Base-by-base conservation (phyloP, 2,113 vertebrate species). In the Phainopepla nitens region DNA sequence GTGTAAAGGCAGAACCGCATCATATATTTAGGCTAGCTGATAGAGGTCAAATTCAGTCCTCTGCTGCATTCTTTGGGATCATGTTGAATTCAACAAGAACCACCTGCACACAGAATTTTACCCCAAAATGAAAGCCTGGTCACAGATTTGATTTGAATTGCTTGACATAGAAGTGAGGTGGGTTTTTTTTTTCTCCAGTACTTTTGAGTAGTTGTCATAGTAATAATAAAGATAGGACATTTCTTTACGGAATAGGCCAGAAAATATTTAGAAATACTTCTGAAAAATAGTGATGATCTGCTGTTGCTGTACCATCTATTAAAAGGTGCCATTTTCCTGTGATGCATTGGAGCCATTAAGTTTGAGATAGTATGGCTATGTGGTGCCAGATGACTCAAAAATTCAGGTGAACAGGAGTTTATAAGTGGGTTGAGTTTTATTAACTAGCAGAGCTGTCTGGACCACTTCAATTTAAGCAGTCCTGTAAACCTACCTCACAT, bases 31-130 rank as follows among this genome's bases (percentile, higher is more conserved):
- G 53, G 53, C 44, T 90, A 76, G 76, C 22, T 84, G 62, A 77
- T 90, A 85, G 68, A 97, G 78, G 80, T 94, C 90, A 96, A 95
- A 91, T 95, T 94, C 83, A 76, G 66, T 78, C 61, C 18, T 92
- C 39, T 73, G 19, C 13, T 91, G n/a, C 94, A 95, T 94, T 90
- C 72, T 71, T 92, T 85, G 77, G 85, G 69, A 94, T 82, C 64
- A 35, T 88, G 62, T 85, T 93, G 87, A 93, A 94, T 66, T 92
- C 91, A 96, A 93, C 92, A 36, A 91, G 42, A 94, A 92, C 87
- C 92, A 97, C 82, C 70, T 96, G 92, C 79, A 81, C 19, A 54
- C 20, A 93, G 31, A 95, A 92, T 94, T 71, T 93, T 47, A 86
- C 53, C 62, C 50, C 20, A 64, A 75, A 93, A 68, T 89, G 28